Evolutionary conservation across 2,888 invertebrate genomes (phyloP).

Genomic region (Agrypnus murinus): DNA sequence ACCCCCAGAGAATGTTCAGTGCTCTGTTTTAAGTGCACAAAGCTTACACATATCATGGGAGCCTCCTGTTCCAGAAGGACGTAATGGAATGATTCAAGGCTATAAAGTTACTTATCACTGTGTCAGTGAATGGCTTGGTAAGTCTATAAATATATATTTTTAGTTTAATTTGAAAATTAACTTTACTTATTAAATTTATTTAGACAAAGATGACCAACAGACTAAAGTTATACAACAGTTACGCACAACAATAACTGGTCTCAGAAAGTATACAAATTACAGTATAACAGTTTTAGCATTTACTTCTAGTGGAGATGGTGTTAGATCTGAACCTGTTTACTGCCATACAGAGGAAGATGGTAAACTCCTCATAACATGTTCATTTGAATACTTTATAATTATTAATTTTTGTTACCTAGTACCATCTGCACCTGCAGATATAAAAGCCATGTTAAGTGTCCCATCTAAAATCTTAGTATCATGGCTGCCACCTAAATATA

Average conservation of each 20-base stretch:
- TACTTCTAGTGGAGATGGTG: constrained; percentile 92
- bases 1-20: constrained; percentile 87
- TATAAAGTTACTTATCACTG: constrained; percentile 89
- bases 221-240: constrained; percentile 84
- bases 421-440: constrained; percentile 91
- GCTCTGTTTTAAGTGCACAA: constrained; percentile 87
- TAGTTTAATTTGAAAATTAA: neutral
- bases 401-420: constrained; percentile 75
- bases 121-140: constrained; percentile 87
- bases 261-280: constrained; percentile 93
- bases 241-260: constrained; percentile 82
- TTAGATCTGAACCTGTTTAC: constrained; percentile 86
- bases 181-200: neutral
- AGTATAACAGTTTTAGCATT: constrained; percentile 92
- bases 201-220: constrained; percentile 83
- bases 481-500: constrained; percentile 90
- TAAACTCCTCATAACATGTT: constrained; percentile 66
- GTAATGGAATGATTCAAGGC: constrained; percentile 89
- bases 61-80: constrained; percentile 85
- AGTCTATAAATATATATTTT: constrained; percentile 60
- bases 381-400: constrained; percentile 4
- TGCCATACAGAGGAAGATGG: constrained; percentile 94
- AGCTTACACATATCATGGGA: constrained; percentile 91
- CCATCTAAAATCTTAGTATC: constrained; percentile 90
- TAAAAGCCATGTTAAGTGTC: constrained; percentile 92